Evolutionary conservation across 2,113 vertebrate genomes (phyloP).

Genomic region (Entelurus aequoreus): DNA sequence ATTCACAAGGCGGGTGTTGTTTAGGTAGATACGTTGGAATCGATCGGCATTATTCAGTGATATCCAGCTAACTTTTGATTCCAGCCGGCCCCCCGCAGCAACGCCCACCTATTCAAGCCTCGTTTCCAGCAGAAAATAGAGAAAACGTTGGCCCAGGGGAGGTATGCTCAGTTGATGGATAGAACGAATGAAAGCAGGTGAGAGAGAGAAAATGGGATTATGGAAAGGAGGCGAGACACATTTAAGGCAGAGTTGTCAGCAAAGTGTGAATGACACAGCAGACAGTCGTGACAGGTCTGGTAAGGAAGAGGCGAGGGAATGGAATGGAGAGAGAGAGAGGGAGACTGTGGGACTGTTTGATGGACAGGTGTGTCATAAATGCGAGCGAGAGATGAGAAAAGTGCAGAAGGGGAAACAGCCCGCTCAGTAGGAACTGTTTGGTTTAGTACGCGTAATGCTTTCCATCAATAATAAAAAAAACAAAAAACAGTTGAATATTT

Average conservation of each 20-base stretch:
- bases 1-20: too few relatives aligned
- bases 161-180: slow-evolving; percentile 14
- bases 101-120: slow-evolving; percentile 9
- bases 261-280: slow-evolving; percentile 53
- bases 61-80: background rate
- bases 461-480: background rate
- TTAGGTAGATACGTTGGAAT: background rate
- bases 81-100: background rate
- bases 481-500: background rate
- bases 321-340: slow-evolving; percentile 24
- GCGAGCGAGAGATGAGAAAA: slow-evolving; percentile 28
- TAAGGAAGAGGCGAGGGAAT: slow-evolving; percentile 38
- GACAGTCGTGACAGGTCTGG: slow-evolving; percentile 55
- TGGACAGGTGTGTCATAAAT: slow-evolving; percentile 40
- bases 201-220: slow-evolving; percentile 4
- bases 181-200: slow-evolving; percentile 13
- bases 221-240: slow-evolving; percentile 8
- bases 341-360: slow-evolving; percentile 33
- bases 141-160: slow-evolving; percentile 9
- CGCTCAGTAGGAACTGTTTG: background rate
- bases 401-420: slow-evolving; percentile 14
- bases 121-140: slow-evolving; percentile 19
- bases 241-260: slow-evolving; percentile 32
- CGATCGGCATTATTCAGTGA: too few relatives aligned
- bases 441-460: background rate